phyloP scores from a whole-genome alignment of 1,140 invertebrate species.

The Phthorimaea operculella region DNA sequence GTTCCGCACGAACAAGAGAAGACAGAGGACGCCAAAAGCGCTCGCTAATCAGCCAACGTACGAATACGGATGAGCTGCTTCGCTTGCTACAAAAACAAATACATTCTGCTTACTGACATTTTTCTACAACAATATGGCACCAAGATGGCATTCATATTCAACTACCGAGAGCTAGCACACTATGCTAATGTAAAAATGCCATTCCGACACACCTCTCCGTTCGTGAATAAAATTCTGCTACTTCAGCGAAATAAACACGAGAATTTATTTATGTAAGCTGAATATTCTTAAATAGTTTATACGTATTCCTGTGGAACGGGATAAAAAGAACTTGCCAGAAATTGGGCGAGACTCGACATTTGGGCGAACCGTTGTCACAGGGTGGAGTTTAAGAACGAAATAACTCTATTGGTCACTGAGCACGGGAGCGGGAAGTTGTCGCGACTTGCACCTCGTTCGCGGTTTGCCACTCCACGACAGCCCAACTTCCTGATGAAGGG shows the following conservation, averaged over 20 bases:
- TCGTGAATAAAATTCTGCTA: not conserved
- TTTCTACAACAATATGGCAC: conserved; percentile 11
- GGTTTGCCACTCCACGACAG: conserved; percentile 6
- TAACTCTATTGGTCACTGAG: conserved; percentile 19
- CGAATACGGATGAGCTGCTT: conserved; percentile 46
- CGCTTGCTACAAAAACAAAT: conserved; percentile 48
- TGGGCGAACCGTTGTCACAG: not conserved
- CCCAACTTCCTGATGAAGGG: conserved; percentile 15
- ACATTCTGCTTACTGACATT: conserved; percentile 28
- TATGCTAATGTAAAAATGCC: not conserved
- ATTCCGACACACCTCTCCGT: not conserved
- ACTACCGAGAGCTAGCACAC: not conserved
- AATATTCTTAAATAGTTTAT: not conserved
- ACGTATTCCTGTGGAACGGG: not conserved
- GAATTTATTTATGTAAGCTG: not conserved
- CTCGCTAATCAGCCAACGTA: conserved; percentile 51
- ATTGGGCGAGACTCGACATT: not conserved
- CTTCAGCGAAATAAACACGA: not conserved
- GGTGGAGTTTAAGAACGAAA: conserved; percentile 14
- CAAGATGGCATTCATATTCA: not conserved
- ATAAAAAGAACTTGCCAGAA: not conserved
- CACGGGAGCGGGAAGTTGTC: not conserved
- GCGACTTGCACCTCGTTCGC: conserved; percentile 6
- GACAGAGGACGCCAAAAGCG: conserved; percentile 46
- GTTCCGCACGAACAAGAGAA: conserved; percentile 52